Evolutionary conservation across 1,140 invertebrate genomes (phyloP).

Genomic region (Eupristina koningsbergeri): DNA sequence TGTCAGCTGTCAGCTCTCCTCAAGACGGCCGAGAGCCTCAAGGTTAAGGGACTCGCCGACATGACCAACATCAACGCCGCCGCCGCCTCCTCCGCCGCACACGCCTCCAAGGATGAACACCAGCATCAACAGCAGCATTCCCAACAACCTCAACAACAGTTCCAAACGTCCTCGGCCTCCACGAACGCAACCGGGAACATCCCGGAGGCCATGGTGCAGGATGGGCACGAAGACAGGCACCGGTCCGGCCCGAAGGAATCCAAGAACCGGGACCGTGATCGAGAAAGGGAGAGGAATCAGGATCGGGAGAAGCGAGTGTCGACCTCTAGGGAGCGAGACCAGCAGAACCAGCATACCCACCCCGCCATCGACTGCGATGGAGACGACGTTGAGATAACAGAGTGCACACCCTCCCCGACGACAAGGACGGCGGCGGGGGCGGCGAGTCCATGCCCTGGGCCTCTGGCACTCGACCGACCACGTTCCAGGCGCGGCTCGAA

Average conservation of each 20-base stretch:
- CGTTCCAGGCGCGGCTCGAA: conserved; percentile 68
- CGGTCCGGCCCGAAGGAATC: conserved; percentile 43
- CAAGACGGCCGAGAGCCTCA: conserved; percentile 93
- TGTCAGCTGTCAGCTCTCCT: conserved; percentile 91
- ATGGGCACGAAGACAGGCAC: conserved; percentile 54
- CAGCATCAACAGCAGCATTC: conserved; percentile 52
- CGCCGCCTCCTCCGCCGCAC: conserved; percentile 58
- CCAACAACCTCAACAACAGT: conserved; percentile 60
- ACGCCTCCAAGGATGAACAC: conserved; percentile 55
- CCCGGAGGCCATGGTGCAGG: conserved; percentile 77
- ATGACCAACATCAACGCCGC: conserved; percentile 84
- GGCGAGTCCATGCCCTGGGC: conserved; percentile 69
- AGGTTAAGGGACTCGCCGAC: conserved; percentile 92
- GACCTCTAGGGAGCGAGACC: conserved; percentile 51
- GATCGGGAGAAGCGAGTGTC: conserved; percentile 54
- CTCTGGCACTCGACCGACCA: conserved; percentile 67
- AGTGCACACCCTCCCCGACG: conserved; percentile 63
- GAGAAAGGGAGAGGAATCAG: conserved; percentile 44
- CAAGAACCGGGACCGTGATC: conserved; percentile 25
- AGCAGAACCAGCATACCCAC: conserved; percentile 62
- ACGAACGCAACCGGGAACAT: conserved; percentile 75
- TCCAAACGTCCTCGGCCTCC: conserved; percentile 66
- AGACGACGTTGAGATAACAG: conserved; percentile 63
- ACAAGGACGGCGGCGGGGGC: conserved; percentile 61
- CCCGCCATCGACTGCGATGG: conserved; percentile 54